Conservation (phyloP, 2,113 vertebrate species). For the Thamnaconus septentrionalis region DNA sequence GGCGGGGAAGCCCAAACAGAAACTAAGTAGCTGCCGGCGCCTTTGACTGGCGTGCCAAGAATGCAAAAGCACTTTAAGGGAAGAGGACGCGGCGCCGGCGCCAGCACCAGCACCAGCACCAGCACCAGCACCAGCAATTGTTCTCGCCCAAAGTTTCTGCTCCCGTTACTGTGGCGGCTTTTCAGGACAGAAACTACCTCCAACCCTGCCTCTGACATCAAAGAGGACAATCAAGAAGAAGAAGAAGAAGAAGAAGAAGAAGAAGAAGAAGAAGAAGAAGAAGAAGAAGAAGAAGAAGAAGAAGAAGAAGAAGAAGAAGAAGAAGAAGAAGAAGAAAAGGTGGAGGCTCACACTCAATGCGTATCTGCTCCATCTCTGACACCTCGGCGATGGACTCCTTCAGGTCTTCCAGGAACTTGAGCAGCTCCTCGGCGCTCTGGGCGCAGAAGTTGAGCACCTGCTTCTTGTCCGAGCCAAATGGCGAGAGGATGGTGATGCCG, state of each 20-base stretch:
- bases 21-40: constrained; percentile 17
- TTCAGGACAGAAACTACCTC: too few relatives aligned
- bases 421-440: constrained; percentile 92
- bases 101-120: too few relatives aligned
- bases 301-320: too few relatives aligned
- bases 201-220: too few relatives aligned
- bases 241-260: too few relatives aligned
- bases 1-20: constrained; percentile 13
- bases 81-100: too few relatives aligned
- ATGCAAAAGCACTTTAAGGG: background rate
- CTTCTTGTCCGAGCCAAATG: constrained; percentile 93
- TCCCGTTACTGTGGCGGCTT: too few relatives aligned
- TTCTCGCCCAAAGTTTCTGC: too few relatives aligned
- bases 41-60: constrained; percentile 30
- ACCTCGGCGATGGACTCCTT: constrained; percentile 98
- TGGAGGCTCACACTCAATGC: constrained; percentile 90
- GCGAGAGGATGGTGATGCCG: constrained; percentile 94
- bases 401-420: constrained; percentile 96
- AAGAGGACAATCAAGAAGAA: too few relatives aligned
- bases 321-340: background rate
- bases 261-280: background rate
- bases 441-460: constrained; percentile 95
- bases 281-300: too few relatives aligned
- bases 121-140: too few relatives aligned
- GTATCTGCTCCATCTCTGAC: constrained; percentile 97